Evolutionary conservation across 30 jellyfish, hydroid and myxozoan genomes (phyloP).

Genomic region (Clytia hemisphaerica): DNA sequence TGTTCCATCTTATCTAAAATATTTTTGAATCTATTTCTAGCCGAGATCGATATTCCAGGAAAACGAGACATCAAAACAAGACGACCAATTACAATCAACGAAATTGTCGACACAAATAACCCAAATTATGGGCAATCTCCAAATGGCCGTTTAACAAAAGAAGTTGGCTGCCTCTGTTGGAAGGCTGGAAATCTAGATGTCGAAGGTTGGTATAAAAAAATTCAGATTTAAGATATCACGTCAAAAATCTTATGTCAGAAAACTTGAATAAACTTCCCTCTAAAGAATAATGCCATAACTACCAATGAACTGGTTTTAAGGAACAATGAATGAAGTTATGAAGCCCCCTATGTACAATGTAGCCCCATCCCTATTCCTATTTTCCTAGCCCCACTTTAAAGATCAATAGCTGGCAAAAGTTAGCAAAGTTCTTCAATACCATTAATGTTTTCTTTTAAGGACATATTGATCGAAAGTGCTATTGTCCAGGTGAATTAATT

Average conservation of each 20-base stretch:
- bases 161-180: constrained; percentile 38
- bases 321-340: no score
- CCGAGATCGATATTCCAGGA: constrained; percentile 35
- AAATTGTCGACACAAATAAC: constrained; percentile 17
- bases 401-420: no score
- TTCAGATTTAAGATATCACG: no score
- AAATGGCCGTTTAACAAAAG: constrained; percentile 24
- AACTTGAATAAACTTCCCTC: no score
- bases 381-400: no score
- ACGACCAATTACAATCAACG: constrained; percentile 29
- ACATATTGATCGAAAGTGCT: constrained; percentile 11
- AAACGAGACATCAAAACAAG: constrained; percentile 15
- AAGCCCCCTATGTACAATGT: no score
- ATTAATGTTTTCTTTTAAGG: no score
- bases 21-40: neutral
- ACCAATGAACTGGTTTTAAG: no score
- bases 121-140: constrained; percentile 21
- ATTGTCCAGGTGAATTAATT: constrained; percentile 18
- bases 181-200: constrained; percentile 41
- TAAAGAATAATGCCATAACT: no score
- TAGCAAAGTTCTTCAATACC: no score
- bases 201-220: constrained; percentile 18
- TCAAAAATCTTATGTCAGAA: no score
- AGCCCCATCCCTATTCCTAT: no score
- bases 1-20: neutral